Conservation (phyloP, 2,797 vertebrate genomes). For the Tolypeutes matacus region DNA sequence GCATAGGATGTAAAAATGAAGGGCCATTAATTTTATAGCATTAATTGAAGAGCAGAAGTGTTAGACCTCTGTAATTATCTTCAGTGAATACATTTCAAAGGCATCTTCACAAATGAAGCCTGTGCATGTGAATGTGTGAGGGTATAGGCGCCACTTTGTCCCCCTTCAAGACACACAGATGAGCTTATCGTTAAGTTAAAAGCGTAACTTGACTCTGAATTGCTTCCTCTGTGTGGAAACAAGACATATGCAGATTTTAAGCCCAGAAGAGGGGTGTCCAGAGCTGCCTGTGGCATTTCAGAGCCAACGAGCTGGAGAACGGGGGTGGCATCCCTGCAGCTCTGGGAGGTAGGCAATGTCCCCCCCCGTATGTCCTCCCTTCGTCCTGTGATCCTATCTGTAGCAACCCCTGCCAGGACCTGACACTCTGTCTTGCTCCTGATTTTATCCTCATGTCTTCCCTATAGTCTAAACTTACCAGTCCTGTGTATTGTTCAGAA, state of each 20-base stretch:
- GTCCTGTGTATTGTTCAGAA: background rate
- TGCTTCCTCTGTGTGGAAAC: constrained; percentile 68
- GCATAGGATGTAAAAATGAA: constrained; percentile 86
- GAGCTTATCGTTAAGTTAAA: constrained; percentile 56
- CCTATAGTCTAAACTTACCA: background rate
- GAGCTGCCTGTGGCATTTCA: background rate
- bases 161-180: constrained; percentile 65
- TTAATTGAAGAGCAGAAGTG: constrained; percentile 86
- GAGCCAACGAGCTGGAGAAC: background rate
- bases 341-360: background rate
- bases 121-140: background rate
- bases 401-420: background rate
- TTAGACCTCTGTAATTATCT: constrained; percentile 87
- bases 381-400: background rate
- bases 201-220: constrained; percentile 74
- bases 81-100: constrained; percentile 85
- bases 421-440: background rate
- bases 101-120: constrained; percentile 78
- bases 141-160: background rate
- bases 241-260: constrained; percentile 11
- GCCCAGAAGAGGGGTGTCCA: background rate
- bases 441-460: background rate
- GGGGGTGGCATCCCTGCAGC: background rate
- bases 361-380: background rate
- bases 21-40: constrained; percentile 88